Percentiles rank a stretch among this genome's conserved stretches.
Conservation (phyloP, 2,113 vertebrate genomes). For the Trematomus loennbergii region DNA sequence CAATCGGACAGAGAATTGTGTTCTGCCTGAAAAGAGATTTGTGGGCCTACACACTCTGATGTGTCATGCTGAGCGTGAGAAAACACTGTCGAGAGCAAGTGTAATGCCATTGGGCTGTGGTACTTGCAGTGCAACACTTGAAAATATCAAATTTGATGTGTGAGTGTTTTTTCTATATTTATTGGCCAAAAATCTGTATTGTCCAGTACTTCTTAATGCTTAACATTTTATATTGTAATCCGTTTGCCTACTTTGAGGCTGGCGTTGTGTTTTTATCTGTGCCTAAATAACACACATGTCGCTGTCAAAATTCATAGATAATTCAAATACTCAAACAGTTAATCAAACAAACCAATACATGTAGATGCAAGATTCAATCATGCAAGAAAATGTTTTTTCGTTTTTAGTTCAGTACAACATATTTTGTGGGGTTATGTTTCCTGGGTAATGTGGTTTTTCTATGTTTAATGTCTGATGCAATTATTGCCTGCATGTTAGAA, state of each 20-base stretch:
- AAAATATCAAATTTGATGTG: conserved; percentile 69
- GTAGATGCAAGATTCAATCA: conserved; percentile 33
- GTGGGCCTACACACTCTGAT: conserved; percentile 61
- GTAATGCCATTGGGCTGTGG: conserved; percentile 63
- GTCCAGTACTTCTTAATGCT: conserved; percentile 66
- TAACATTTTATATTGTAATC: conserved; percentile 64
- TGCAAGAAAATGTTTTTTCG: conserved; percentile 3
- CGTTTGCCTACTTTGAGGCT: conserved; percentile 63
- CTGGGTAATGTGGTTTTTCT: conserved; percentile 44
- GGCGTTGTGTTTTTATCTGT: conserved; percentile 69
- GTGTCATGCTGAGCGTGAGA: conserved; percentile 77
- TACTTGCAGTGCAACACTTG: conserved; percentile 80
- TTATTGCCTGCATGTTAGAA: conserved; percentile 65
- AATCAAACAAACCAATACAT: conserved; percentile 10
- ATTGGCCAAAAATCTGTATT: conserved; percentile 73
- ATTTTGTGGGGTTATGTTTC: conserved; percentile 48
- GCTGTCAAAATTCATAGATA: conserved; percentile 28
- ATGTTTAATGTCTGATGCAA: conserved; percentile 58
- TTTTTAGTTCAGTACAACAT: conserved; percentile 19
- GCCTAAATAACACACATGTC: conserved; percentile 55
- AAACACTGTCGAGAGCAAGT: conserved; percentile 73
- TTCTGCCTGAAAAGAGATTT: conserved; percentile 73
- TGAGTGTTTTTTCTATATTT: conserved; percentile 74
- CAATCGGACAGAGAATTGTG: conserved; percentile 53
- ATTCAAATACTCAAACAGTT: conserved; percentile 9